Conservation (phyloP, 1,140 invertebrate species). For the Heliconius eleuchia region DNA sequence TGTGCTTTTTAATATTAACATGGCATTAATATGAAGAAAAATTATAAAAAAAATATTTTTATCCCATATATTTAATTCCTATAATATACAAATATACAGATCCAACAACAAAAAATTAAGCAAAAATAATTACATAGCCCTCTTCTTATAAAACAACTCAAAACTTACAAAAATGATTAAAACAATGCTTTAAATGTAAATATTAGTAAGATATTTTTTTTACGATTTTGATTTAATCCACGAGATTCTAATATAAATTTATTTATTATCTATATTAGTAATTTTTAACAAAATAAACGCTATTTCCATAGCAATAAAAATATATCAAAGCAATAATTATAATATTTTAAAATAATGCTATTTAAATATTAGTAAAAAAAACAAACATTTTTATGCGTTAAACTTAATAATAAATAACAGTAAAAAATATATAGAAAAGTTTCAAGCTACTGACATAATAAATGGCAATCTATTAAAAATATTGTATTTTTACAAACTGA, state of each 20-base stretch:
- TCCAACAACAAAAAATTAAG: not conserved
- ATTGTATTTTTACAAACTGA: not conserved
- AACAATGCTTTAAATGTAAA: not conserved
- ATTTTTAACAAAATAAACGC: not conserved
- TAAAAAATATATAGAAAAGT: not conserved
- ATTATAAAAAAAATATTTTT: not conserved
- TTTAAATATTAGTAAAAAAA: no score
- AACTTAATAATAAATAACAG: no score
- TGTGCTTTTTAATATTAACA: not conserved
- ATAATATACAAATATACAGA: not conserved
- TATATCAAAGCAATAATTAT: no score
- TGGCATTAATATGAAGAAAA: not conserved
- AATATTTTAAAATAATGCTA: no score
- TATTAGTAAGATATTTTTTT: not conserved
- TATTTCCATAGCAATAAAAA: not conserved
- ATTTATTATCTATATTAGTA: not conserved
- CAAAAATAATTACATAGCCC: not conserved
- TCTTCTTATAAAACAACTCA: not conserved
- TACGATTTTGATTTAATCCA: not conserved
- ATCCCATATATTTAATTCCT: not conserved
- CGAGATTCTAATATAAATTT: not conserved
- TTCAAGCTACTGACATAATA: not conserved
- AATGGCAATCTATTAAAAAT: not conserved
- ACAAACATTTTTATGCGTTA: no score
- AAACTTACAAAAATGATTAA: not conserved